phyloP scores from a whole-genome alignment of 2,797 vertebrate genomes.

The Lepus oiostolus region DNA sequence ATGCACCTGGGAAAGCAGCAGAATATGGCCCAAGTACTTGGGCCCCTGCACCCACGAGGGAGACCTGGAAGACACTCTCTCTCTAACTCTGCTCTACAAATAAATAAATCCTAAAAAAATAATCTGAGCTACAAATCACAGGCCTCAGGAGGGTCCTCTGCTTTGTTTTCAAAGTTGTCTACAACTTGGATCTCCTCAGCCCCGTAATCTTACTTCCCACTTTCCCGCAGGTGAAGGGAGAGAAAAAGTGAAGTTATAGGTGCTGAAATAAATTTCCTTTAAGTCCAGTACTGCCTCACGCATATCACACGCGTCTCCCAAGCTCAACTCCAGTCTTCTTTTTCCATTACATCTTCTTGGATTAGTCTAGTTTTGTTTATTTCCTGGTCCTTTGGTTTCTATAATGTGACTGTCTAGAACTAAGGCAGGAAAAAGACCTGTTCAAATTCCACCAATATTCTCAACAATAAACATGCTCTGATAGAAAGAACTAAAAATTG shows the following conservation, averaged over 20 bases:
- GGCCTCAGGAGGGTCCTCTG: neutral
- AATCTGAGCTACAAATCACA: neutral
- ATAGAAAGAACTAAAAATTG: neutral
- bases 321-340: neutral
- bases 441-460: neutral
- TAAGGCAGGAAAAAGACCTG: neutral
- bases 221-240: neutral
- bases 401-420: neutral
- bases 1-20: too few species aligned
- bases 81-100: too few species aligned
- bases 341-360: neutral
- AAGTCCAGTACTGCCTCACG: neutral
- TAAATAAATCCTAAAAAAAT: too few species aligned
- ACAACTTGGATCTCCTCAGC: neutral
- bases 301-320: neutral
- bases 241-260: neutral
- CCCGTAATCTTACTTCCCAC: neutral
- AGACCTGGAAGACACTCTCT: too few species aligned
- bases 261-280: neutral
- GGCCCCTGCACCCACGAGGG: too few species aligned
- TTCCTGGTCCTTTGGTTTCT: neutral
- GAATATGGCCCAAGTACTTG: too few species aligned
- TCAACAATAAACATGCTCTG: slow-evolving; percentile 14
- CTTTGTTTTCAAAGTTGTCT: neutral
- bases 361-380: neutral